Percentiles rank a stretch among this genome's conserved stretches.
Evolutionary conservation across 2,113 vertebrate species (phyloP).

Genomic region (Indri indri): DNA sequence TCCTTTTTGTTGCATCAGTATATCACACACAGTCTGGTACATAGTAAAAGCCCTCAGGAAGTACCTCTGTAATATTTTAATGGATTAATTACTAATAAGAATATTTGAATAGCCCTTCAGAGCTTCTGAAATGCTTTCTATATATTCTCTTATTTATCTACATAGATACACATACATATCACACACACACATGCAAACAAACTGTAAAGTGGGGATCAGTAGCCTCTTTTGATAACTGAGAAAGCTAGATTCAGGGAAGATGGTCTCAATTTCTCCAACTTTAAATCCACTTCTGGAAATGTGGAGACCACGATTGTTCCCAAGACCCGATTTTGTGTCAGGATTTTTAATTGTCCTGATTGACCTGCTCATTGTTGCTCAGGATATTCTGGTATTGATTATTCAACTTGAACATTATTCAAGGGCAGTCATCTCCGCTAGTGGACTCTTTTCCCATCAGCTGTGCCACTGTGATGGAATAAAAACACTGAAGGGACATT

Average conservation of each 20-base stretch:
- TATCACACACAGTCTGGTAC: background rate
- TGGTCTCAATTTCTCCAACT: background rate
- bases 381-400: background rate
- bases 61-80: background rate
- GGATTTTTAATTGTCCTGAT: background rate
- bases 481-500: background rate
- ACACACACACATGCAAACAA: background rate
- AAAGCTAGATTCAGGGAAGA: background rate
- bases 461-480: background rate
- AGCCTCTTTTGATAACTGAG: background rate
- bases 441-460: background rate
- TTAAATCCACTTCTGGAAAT: background rate
- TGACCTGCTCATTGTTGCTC: background rate
- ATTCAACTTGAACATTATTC: background rate
- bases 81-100: background rate
- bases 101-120: background rate
- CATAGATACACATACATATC: rapidly evolving
- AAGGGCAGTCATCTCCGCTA: background rate
- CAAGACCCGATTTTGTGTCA: background rate
- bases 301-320: background rate
- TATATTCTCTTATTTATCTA: background rate
- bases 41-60: background rate
- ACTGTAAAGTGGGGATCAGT: background rate
- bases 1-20: background rate
- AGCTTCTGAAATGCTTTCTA: background rate